Evolutionary conservation across 2,797 vertebrate species (phyloP).

Genomic region (Anguilla marmorata): DNA sequence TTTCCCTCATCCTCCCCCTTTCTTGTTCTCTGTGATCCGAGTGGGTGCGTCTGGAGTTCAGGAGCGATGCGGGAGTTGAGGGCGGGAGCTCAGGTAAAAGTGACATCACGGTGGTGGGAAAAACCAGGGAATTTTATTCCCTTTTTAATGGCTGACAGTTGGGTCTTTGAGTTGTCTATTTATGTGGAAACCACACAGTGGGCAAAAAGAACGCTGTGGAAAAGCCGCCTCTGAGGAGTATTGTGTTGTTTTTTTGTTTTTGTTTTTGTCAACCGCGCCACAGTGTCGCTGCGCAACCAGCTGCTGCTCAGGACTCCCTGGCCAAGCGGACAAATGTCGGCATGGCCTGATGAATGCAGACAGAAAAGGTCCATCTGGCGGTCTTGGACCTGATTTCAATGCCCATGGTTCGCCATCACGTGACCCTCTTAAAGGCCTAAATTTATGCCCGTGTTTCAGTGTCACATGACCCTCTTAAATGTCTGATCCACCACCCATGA

Average conservation of each 20-base stretch:
- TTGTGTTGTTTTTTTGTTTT: not conserved
- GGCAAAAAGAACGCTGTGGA: not conserved
- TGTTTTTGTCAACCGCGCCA: not conserved
- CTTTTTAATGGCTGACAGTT: not conserved
- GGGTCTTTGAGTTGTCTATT: not conserved
- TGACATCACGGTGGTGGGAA: conserved; percentile 4
- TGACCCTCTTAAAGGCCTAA: not conserved
- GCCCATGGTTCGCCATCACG: not conserved
- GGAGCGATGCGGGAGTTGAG: not conserved
- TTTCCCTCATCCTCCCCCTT: not conserved
- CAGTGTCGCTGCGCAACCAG: not conserved
- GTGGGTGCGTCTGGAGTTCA: not conserved
- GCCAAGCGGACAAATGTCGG: not conserved
- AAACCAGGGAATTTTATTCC: not conserved
- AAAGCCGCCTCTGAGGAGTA: not conserved
- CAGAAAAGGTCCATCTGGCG: not conserved
- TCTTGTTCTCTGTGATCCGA: not conserved
- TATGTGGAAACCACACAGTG: not conserved
- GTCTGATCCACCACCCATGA: not conserved
- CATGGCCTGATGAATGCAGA: not conserved
- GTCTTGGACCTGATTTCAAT: not conserved
- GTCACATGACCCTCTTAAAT: not conserved
- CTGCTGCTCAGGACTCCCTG: not conserved
- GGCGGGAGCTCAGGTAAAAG: conserved; percentile 11
- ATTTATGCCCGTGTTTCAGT: not conserved